phyloP scores from a whole-genome alignment of 2,888 invertebrate genomes.

The Metacarcinus magister region DNA sequence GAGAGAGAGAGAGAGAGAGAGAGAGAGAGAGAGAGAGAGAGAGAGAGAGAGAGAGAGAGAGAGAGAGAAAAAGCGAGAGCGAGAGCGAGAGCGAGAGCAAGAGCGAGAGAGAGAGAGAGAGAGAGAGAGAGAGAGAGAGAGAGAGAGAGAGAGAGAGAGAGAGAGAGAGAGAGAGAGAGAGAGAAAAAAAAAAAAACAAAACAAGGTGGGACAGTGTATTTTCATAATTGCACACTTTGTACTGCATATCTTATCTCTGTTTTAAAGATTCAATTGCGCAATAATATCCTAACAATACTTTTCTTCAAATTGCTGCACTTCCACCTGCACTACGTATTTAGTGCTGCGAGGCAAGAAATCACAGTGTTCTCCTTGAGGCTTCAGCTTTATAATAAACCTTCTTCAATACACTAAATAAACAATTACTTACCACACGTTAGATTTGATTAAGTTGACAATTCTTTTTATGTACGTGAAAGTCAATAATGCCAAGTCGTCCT shows the following conservation, averaged over 20 bases:
- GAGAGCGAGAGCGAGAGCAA: not conserved
- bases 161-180: constrained; percentile 52
- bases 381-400: not conserved
- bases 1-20: constrained; percentile 15
- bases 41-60: constrained; percentile 42
- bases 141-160: not conserved
- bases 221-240: not conserved
- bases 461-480: not conserved
- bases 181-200: not conserved
- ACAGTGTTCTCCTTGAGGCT: not conserved
- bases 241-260: not conserved
- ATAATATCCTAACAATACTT: not conserved
- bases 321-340: not conserved
- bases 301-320: not conserved
- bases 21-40: constrained; percentile 28
- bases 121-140: no score
- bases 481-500: not conserved
- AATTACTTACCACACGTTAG: not conserved
- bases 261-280: not conserved
- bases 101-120: no score
- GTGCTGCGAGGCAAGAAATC: not conserved
- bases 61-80: not conserved
- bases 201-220: not conserved
- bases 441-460: not conserved
- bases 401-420: not conserved